Conservation (phyloP, 2,797 vertebrate species). For the Rallus crepitans region DNA sequence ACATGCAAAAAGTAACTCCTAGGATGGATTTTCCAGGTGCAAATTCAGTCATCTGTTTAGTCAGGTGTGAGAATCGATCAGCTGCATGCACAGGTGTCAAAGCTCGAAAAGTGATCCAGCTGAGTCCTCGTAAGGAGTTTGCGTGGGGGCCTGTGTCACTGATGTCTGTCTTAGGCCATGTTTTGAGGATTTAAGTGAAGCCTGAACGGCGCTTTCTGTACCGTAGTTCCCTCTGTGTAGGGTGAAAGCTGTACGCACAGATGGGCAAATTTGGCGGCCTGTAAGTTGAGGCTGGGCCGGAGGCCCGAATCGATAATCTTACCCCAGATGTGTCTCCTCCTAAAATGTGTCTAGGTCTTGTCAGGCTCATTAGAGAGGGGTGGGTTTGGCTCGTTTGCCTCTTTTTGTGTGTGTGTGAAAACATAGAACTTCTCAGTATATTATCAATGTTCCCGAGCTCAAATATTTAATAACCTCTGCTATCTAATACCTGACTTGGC, state of each 20-base stretch:
- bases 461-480: slow-evolving; percentile 1
- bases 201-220: background rate
- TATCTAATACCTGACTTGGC: slow-evolving; percentile 55
- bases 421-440: background rate
- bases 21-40: slow-evolving; percentile 36
- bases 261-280: slow-evolving; percentile 13
- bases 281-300: background rate
- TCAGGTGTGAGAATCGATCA: slow-evolving; percentile 61
- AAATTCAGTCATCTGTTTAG: slow-evolving; percentile 37
- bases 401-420: background rate
- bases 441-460: background rate
- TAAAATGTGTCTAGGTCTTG: slow-evolving; percentile 29
- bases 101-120: background rate
- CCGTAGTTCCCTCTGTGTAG: background rate
- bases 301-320: slow-evolving; percentile 10
- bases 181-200: background rate
- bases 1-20: background rate
- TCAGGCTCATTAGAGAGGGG: slow-evolving; percentile 37
- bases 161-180: background rate
- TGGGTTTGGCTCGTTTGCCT: slow-evolving; percentile 3
- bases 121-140: background rate
- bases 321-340: slow-evolving; percentile 45
- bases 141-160: background rate
- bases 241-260: background rate
- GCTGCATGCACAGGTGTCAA: slow-evolving; percentile 10